Evolutionary conservation across 2,113 vertebrate genomes (phyloP), one percentile per base, ranked within the genome.

Genomic region (Hyla sarda): DNA sequence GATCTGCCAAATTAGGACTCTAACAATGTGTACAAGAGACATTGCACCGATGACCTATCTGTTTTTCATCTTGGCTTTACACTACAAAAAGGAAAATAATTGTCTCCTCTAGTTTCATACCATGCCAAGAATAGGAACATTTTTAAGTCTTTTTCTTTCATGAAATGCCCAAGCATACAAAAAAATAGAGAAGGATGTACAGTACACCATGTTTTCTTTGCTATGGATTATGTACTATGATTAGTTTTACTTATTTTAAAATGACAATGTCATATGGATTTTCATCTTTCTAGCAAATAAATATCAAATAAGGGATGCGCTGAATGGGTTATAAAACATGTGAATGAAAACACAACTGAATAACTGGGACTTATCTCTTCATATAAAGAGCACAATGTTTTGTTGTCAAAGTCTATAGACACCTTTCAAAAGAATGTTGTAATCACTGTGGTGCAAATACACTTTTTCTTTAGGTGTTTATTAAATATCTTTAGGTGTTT

Each of bases 21-120:
- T 86, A 86, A 87, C 85, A 87, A 87, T 82, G 78, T 87, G 85
- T 87, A 78, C 77, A 87, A 62, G 85, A 87, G 77, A 87, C 54
- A 87, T 74, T 74, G 85, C 67, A 30, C 85, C 78, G 52, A 87
- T 87, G 85, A 87, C 85, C 85, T 87, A 82, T 87, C 67, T 87
- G 77, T 87, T 87, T 87, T 82, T 87, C 78, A 87, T 87, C 77
- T 87, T 87, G 85, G 67, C 85, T 87, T 74, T 87, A 87, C 54
- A 82, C 85, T 87, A 87, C 85, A 87, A 87, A 87, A 87, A 87
- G 78, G 52, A 87, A 87, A 87, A 87, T 87, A 87, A 87, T 87
- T 87, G 85, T 87, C 85, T 82, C 85, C 78, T 87, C 85, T 82
- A 87, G 85, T 87, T 87, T 87, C 78, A 87, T 87, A 62, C 81